Percentiles rank a stretch among this genome's conserved stretches.
Conservation (phyloP, 2,797 vertebrate genomes). For the Mionectes olivaceus region DNA sequence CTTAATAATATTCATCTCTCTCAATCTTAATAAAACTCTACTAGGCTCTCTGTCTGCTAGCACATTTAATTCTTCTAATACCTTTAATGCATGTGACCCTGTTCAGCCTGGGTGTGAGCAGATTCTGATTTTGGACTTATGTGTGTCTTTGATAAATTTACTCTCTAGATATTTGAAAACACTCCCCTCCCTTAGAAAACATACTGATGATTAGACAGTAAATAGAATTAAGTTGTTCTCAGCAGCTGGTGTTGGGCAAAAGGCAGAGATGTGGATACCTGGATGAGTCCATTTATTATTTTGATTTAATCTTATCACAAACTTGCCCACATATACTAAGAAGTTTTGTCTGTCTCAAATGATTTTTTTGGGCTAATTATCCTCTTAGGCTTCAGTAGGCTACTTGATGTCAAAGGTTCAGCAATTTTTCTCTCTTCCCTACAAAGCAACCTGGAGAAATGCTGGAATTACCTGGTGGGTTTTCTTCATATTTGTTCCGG, state of each 20-base stretch:
- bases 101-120: not conserved
- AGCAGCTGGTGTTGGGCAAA: not conserved
- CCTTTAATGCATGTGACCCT: slow-evolving; percentile 25
- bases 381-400: not conserved
- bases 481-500: not conserved
- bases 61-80: slow-evolving; percentile 59
- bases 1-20: slow-evolving; percentile 60
- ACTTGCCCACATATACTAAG: not conserved
- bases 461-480: not conserved
- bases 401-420: not conserved
- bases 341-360: not conserved
- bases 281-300: not conserved
- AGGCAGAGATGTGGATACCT: not conserved
- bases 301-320: not conserved
- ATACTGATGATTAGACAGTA: slow-evolving; percentile 3
- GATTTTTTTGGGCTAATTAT: not conserved
- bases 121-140: slow-evolving; percentile 15
- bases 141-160: slow-evolving; percentile 23
- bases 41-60: not conserved
- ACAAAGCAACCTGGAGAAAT: not conserved
- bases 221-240: slow-evolving; percentile 30
- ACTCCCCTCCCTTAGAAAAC: not conserved
- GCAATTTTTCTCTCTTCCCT: not conserved
- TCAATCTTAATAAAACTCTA: slow-evolving; percentile 62
- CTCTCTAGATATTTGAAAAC: slow-evolving; percentile 22